Percentiles rank a stretch among this genome's conserved stretches.
Evolutionary conservation across 2,113 vertebrate genomes (phyloP).

Genomic region (Anas platyrhynchos): DNA sequence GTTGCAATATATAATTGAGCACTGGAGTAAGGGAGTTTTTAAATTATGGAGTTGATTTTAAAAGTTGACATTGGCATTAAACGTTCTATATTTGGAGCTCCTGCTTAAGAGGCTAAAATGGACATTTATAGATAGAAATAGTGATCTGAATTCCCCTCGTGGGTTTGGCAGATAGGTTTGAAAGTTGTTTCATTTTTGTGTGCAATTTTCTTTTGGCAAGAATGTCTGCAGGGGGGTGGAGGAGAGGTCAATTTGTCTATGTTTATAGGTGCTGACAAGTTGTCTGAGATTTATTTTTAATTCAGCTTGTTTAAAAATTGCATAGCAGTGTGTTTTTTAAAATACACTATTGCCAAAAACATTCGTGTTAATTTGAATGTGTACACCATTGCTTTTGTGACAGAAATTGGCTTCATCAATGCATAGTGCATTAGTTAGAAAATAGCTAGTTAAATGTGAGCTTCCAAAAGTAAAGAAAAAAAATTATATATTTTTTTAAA

Average conservation of each 20-base stretch:
- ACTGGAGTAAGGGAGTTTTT: background rate
- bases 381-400: background rate
- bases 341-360: background rate
- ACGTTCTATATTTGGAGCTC: slow-evolving; percentile 30
- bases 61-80: slow-evolving; percentile 13
- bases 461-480: background rate
- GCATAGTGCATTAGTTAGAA: background rate
- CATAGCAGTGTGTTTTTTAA: background rate
- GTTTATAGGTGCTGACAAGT: slow-evolving; percentile 44
- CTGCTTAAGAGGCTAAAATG: background rate
- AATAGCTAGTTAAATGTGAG: background rate
- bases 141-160: slow-evolving; percentile 52
- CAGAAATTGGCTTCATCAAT: background rate
- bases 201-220: slow-evolving; percentile 57
- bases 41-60: slow-evolving; percentile 37
- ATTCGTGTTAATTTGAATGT: background rate
- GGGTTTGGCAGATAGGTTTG: slow-evolving; percentile 34
- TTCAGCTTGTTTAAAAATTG: slow-evolving; percentile 28
- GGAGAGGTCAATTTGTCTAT: slow-evolving; percentile 46
- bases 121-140: slow-evolving; percentile 42
- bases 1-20: slow-evolving; percentile 1
- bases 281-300: slow-evolving; percentile 40
- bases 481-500: too few relatives aligned
- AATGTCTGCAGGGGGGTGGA: background rate
- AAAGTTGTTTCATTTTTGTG: background rate